These are phyloP conservation scores for Sinocyclocheilus rhinocerous DNA, from an alignment of 2,113 vertebrate genomes.

Conservation along the genomic window DNA sequence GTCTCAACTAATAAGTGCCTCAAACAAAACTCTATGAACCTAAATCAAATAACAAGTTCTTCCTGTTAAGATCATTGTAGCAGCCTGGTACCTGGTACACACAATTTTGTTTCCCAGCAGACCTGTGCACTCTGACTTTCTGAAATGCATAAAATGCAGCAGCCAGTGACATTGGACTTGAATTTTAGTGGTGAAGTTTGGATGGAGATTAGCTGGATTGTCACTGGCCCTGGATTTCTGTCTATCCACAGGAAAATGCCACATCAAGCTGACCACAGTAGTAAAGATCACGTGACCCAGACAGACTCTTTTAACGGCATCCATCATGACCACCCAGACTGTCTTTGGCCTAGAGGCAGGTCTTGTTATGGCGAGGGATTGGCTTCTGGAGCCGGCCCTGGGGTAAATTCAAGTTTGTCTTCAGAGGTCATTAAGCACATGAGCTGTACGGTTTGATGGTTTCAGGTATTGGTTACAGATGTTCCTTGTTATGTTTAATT, in stretches of 20 bases:
- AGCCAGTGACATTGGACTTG: not conserved
- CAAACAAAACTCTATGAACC: not conserved
- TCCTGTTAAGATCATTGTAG: not conserved
- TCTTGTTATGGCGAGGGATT: conserved; percentile 25
- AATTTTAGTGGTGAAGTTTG: not conserved
- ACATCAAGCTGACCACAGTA: not conserved
- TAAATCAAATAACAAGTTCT: not conserved
- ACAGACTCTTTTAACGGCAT: not conserved
- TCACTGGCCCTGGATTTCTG: not conserved
- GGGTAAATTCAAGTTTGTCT: conserved; percentile 7
- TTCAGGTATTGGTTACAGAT: conserved; percentile 37
- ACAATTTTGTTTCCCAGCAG: not conserved
- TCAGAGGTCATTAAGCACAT: conserved; percentile 17
- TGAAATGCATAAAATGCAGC: not conserved
- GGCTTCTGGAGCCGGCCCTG: conserved; percentile 28
- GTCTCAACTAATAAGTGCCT: not conserved
- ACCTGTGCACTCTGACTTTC: not conserved
- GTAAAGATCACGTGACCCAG: conserved; percentile 12
- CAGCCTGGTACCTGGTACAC: not conserved
- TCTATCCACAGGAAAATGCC: not conserved
- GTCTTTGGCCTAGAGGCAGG: conserved; percentile 13
- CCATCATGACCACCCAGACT: conserved; percentile 22
- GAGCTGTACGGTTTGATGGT: not conserved
- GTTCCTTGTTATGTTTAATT: conserved; percentile 18
- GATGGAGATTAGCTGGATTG: not conserved